Percentiles rank a stretch among this genome's conserved stretches.
Conservation (phyloP, 2,888 invertebrate species). For the Sialis fuliginosa region DNA sequence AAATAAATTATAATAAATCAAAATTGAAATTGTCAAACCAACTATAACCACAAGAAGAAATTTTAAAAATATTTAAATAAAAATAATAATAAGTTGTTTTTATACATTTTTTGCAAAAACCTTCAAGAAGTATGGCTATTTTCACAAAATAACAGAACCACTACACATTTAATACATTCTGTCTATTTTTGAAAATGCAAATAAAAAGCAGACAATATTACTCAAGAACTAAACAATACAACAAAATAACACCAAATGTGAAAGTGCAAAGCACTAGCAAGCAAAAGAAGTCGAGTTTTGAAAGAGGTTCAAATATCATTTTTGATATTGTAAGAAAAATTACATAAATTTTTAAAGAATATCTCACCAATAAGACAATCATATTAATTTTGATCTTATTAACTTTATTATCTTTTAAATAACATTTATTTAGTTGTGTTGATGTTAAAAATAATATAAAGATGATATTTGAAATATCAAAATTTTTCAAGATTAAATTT, state of each 20-base stretch:
- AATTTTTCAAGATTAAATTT: too few relatives aligned
- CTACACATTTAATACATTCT: conserved; percentile 1
- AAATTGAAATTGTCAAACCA: too few relatives aligned
- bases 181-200: conserved; percentile 1
- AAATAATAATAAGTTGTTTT: too few relatives aligned
- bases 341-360: too few relatives aligned
- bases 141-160: background rate
- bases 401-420: background rate
- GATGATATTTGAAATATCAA: too few relatives aligned
- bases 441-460: too few relatives aligned
- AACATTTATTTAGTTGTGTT: too few relatives aligned
- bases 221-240: conserved; percentile 1
- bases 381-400: background rate
- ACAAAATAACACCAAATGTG: background rate
- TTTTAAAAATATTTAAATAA: too few relatives aligned
- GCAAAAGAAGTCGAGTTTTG: background rate
- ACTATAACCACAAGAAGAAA: too few relatives aligned
- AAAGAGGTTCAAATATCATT: background rate
- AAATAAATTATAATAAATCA: too few relatives aligned
- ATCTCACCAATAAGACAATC: background rate
- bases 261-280: background rate
- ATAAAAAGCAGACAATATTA: background rate
- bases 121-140: background rate
- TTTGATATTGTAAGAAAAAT: too few relatives aligned
- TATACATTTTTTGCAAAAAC: background rate